Conservation (phyloP, 2,888 invertebrate genomes). For the Philhelius pedissequus region DNA sequence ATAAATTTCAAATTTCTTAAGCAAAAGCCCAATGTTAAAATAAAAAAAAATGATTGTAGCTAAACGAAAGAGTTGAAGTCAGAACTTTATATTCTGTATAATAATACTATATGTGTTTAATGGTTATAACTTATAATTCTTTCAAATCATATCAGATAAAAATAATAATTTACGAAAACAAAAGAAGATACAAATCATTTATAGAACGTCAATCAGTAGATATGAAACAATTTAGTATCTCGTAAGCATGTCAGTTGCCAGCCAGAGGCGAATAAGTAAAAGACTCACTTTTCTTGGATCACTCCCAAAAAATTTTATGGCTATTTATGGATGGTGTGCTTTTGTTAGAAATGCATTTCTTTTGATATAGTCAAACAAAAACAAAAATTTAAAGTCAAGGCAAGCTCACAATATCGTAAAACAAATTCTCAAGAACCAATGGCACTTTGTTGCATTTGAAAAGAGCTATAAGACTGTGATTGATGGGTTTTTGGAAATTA, state of each 20-base stretch:
- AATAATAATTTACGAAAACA: conserved; percentile 3
- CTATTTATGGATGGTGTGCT: not conserved
- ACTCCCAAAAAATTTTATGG: conserved; percentile 10
- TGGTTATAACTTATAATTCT: not conserved
- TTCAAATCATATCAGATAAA: not conserved
- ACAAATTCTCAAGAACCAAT: not conserved
- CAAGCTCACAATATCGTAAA: not conserved
- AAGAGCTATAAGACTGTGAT: not conserved
- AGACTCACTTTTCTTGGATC: conserved; percentile 19
- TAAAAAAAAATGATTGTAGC: no score
- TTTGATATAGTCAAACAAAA: not conserved
- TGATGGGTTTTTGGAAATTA: not conserved
- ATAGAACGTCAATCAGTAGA: conserved; percentile 53
- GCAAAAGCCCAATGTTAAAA: not conserved
- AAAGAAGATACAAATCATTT: conserved; percentile 45
- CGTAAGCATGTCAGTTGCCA: conserved; percentile 9
- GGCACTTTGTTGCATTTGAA: not conserved
- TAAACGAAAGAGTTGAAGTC: conserved; percentile 8
- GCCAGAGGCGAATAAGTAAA: not conserved
- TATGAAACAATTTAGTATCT: conserved; percentile 20
- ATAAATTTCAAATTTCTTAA: not conserved
- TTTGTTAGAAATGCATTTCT: conserved; percentile 15
- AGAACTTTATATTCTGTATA: not conserved
- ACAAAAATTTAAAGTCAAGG: not conserved
- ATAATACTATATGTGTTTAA: not conserved